Base-by-base conservation (phyloP, 2,113 vertebrate species). In the Petrocephalus microphthalmus region DNA sequence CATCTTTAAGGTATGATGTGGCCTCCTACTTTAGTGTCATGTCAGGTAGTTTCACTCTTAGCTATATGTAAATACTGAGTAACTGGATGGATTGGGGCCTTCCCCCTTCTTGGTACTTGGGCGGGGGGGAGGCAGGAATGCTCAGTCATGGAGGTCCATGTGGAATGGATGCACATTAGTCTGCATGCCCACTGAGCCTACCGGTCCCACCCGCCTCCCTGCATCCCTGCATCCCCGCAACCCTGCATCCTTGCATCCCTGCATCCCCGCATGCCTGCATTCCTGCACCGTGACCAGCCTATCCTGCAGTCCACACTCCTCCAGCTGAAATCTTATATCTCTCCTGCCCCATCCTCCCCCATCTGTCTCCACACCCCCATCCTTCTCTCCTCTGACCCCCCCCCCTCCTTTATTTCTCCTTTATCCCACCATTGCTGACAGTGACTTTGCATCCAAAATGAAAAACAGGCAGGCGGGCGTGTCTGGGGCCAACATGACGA, bases 361-460 rank as follows among this genome's bases (percentile, higher is more conserved):
- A 51, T 85, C 45, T 87, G 25, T 47, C 57, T 74, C 42, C 54
- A n/a, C 42, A 22, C 17, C 74, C 82, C 57, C 10, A n/a, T 25
- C 60, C 64, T 84, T 82, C 60, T 57, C 54, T 87, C 85, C 49
- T 87, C 45, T 37, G 67, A 37, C 15, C 17, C 33, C 67, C 33
- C 67, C 60, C 83, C 29, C 7, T 84, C 29, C 67, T 74, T 74
- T 54, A 86, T 13, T 87, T n/a, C 87, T 45, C 81, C 54, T 33
- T 37, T 45, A 37, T 29, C 71, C 22, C 17, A 4, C 49, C 86
- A 67, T 87, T 94, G 94, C 95, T 96, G 94, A 95, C 95, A 97
- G 96, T 97, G 96, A 96, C 93, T 97, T 97, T 96, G 96, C 96
- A 88, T 97, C 96, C 95, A 96, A 97, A 97, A 97, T 97, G 96